A percentile compares a stretch with the other conserved stretches of the same genome.
These are phyloP conservation scores for Oligia latruncula DNA, from an alignment of 2,888 invertebrate genomes.

Conservation along the genomic window DNA sequence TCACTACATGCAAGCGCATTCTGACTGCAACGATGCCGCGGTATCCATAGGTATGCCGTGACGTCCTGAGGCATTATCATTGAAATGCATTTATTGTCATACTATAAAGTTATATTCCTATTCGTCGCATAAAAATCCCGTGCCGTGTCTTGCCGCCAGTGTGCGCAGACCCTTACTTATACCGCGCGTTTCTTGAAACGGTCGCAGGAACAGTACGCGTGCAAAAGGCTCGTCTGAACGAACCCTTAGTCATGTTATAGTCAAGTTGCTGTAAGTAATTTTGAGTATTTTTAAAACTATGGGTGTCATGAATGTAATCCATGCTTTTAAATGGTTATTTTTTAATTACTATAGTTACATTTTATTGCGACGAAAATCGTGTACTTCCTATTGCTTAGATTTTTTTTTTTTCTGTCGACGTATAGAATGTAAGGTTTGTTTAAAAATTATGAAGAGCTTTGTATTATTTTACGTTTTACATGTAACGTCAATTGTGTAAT, in stretches of 20 bases:
- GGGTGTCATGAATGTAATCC: constrained; percentile 60
- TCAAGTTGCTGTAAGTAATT: constrained; percentile 60
- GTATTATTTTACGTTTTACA: constrained; percentile 53
- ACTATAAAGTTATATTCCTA: not conserved
- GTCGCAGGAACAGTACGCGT: not conserved
- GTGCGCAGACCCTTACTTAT: not conserved
- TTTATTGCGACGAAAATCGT: constrained; percentile 27
- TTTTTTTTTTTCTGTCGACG: constrained; percentile 15
- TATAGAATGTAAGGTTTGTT: constrained; percentile 21
- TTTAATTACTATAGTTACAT: constrained; percentile 36
- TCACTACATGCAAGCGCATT: not conserved
- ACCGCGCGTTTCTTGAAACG: not conserved
- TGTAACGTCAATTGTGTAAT: constrained; percentile 63
- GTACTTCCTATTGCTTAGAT: constrained; percentile 48
- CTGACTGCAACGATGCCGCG: not conserved
- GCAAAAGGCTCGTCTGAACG: constrained; percentile 6
- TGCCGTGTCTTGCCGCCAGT: not conserved
- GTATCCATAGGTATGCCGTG: not conserved
- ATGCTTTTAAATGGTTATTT: constrained; percentile 51
- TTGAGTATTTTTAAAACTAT: constrained; percentile 44
- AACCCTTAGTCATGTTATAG: constrained; percentile 54
- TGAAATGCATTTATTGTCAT: not conserved
- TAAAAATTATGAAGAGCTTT: constrained; percentile 51
- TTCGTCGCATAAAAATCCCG: not conserved
- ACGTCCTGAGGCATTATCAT: no score